Evolutionary conservation across 2,113 vertebrate genomes (phyloP).

Genomic region (Eulacestoma nigropectus): DNA sequence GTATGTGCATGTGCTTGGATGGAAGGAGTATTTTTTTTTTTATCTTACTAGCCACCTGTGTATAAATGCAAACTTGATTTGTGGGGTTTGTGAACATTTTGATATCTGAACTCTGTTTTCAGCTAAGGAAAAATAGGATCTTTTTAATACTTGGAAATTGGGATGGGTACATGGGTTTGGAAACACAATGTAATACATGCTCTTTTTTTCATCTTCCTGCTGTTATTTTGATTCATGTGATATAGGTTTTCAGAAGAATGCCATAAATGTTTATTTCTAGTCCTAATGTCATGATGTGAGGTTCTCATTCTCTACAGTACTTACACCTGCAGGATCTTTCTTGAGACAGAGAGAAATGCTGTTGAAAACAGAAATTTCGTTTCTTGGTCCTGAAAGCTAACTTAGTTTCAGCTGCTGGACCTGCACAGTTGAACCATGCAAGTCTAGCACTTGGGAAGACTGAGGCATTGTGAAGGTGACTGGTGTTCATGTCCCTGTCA

Average conservation of each 20-base stretch:
- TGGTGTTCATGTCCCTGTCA: background rate
- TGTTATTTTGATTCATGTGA: background rate
- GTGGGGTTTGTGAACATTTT: background rate
- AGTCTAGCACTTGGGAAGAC: background rate
- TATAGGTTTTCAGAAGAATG: background rate
- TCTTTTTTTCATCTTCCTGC: background rate
- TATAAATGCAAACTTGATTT: background rate
- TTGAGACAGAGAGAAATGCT: background rate
- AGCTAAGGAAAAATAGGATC: background rate
- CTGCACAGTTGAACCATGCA: background rate
- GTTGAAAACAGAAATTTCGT: background rate
- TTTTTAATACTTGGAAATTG: background rate
- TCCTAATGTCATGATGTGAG: rapidly evolving
- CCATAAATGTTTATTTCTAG: background rate
- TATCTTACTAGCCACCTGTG: background rate
- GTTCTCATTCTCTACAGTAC: background rate
- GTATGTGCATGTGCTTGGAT: background rate
- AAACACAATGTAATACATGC: background rate
- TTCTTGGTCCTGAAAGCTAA: background rate
- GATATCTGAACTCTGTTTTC: background rate
- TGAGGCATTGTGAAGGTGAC: background rate
- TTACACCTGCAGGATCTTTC: background rate
- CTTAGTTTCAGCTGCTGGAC: background rate
- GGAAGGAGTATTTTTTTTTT: background rate
- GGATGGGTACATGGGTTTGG: background rate